Conservation (phyloP, 64 coral and sea anemone species). For the Exaiptasia diaphana region DNA sequence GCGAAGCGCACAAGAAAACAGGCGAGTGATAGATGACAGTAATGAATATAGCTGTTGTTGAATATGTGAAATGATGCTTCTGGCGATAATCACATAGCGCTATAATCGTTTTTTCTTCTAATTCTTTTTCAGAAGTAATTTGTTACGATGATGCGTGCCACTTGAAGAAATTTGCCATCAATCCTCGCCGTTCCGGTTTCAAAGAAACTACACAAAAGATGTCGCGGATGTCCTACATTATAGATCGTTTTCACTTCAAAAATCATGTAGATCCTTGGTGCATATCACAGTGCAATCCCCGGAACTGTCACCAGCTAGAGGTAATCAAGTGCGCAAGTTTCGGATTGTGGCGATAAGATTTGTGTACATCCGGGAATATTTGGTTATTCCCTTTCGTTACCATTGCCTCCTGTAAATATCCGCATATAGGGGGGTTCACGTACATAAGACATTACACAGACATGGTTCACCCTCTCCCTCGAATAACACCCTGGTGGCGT, state of each 20-base stretch:
- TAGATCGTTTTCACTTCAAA: constrained; percentile 10
- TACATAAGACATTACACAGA: not conserved
- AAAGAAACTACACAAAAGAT: not conserved
- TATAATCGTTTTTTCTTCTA: not conserved
- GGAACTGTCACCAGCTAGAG: not conserved
- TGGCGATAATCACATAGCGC: not conserved
- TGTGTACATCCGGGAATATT: not conserved
- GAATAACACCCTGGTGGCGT: no score
- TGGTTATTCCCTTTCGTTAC: not conserved
- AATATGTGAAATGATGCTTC: not conserved
- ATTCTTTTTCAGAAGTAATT: not conserved
- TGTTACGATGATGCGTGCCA: constrained; percentile 38
- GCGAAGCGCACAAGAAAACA: not conserved
- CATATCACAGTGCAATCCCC: constrained; percentile 9
- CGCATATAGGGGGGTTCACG: not conserved
- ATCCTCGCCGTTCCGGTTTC: not conserved
- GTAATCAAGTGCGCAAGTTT: not conserved
- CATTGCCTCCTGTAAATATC: not conserved
- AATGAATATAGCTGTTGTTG: not conserved
- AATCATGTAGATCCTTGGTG: constrained; percentile 36
- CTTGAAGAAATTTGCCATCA: not conserved
- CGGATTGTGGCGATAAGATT: not conserved
- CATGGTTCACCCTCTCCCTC: not conserved
- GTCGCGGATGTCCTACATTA: not conserved
- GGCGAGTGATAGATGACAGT: not conserved